Percentiles rank a stretch among this genome's conserved stretches.
Evolutionary conservation across 2,797 vertebrate genomes (phyloP).

Genomic region (Pteropus rufus): DNA sequence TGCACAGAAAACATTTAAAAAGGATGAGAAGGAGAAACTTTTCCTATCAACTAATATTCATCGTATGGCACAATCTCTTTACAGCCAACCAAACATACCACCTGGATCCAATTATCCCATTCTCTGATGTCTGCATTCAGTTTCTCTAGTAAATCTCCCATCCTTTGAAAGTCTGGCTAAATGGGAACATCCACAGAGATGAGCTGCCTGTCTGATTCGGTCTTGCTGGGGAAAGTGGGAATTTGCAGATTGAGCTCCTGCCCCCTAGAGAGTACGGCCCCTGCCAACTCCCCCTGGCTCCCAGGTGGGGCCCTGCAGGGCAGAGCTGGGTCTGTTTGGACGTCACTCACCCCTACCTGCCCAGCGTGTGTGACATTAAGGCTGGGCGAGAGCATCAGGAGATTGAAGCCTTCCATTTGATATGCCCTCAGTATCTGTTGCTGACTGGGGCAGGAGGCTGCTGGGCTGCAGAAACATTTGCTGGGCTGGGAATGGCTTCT

Average conservation of each 20-base stretch:
- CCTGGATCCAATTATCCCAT: conserved; percentile 77
- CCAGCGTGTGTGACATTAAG: not conserved
- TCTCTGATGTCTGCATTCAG: conserved; percentile 70
- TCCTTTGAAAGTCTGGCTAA: conserved; percentile 66
- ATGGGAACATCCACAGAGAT: conserved; percentile 36
- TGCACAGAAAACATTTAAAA: conserved; percentile 6
- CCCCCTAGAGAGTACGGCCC: not conserved
- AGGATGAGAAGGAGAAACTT: conserved; percentile 59
- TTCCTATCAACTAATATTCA: conserved; percentile 65
- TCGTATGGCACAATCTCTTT: conserved; percentile 33
- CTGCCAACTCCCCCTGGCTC: not conserved
- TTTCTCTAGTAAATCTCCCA: conserved; percentile 62
- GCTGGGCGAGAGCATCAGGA: not conserved
- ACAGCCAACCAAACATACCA: conserved; percentile 63
- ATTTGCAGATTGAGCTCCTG: not conserved
- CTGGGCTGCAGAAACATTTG: not conserved
- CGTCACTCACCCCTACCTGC: not conserved
- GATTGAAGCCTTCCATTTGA: not conserved
- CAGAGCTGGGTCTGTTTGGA: not conserved
- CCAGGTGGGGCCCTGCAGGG: not conserved
- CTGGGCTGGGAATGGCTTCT: not conserved
- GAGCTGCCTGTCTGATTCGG: conserved; percentile 15
- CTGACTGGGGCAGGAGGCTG: not conserved
- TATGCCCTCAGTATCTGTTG: not conserved
- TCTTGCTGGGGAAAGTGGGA: conserved; percentile 5